Conservation (phyloP, 2,113 vertebrate genomes). For the Zosterops hypoxanthus region DNA sequence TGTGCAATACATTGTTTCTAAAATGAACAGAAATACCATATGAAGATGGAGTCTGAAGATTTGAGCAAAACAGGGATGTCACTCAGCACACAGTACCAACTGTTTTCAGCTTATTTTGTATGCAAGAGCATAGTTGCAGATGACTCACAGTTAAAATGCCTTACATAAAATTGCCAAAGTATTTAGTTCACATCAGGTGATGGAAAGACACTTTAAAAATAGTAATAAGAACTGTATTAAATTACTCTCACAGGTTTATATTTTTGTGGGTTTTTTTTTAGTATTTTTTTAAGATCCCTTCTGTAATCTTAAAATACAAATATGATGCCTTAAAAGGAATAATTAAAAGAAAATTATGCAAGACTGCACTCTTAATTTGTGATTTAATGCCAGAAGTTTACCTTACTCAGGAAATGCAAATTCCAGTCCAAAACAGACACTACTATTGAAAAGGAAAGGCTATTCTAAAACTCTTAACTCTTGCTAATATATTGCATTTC, state of each 20-base stretch:
- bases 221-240: neutral
- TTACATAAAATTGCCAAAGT: constrained; percentile 52
- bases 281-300: neutral
- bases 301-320: neutral
- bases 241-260: neutral
- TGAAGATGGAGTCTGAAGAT: constrained; percentile 3
- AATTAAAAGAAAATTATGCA: neutral
- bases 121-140: constrained; percentile 11
- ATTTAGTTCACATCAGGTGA: constrained; percentile 44
- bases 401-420: neutral
- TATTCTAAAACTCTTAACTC: neutral
- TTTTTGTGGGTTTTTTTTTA: accelerated
- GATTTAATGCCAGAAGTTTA: neutral
- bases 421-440: neutral
- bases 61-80: constrained; percentile 12
- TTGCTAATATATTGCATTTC: neutral
- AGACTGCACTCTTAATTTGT: neutral
- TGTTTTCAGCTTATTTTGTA: constrained; percentile 25
- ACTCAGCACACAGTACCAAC: constrained; percentile 43
- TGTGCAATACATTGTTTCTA: neutral
- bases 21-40: constrained; percentile 2
- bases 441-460: neutral
- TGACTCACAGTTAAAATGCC: constrained; percentile 49
- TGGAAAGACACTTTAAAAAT: constrained; percentile 31
- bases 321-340: neutral